A percentile compares a stretch with the other conserved stretches of the same genome.
phyloP scores from a whole-genome alignment of 2,113 vertebrate species.

The Phalacrocorax brasilianus region DNA sequence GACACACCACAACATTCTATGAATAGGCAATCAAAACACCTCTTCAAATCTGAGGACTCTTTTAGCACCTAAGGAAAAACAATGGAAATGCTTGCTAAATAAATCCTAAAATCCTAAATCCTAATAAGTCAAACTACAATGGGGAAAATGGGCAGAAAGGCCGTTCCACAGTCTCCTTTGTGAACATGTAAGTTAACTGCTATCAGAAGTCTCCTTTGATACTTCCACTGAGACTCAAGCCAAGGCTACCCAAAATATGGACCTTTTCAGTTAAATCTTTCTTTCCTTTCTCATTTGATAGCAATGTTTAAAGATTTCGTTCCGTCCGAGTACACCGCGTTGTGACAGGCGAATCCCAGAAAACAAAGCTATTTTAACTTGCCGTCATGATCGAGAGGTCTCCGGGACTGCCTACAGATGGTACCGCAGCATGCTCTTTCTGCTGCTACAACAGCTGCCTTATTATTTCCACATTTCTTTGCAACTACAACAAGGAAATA shows the following conservation, averaged over 20 bases:
- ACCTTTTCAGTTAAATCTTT: not conserved
- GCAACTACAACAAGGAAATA: constrained; percentile 15
- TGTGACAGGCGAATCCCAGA: not conserved
- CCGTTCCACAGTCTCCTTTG: not conserved
- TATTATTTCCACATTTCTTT: constrained; percentile 56
- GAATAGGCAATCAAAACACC: not conserved
- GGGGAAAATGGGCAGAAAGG: not conserved
- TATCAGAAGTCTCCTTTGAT: not conserved
- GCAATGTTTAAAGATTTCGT: not conserved
- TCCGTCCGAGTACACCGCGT: not conserved
- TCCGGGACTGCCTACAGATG: not conserved
- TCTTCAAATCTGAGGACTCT: not conserved
- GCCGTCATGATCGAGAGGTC: not conserved
- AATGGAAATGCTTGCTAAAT: not conserved
- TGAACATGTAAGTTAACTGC: not conserved
- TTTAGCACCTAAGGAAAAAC: not conserved
- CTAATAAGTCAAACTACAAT: not conserved
- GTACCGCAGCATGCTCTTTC: not conserved
- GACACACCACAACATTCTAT: not conserved
- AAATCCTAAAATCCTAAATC: not conserved
- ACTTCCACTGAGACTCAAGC: not conserved
- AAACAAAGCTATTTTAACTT: not conserved
- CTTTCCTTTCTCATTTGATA: not conserved
- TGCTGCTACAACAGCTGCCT: constrained; percentile 33
- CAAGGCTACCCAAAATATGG: not conserved